phyloP scores from a whole-genome alignment of 2,113 vertebrate species.

The Pterophyllum scalare region DNA sequence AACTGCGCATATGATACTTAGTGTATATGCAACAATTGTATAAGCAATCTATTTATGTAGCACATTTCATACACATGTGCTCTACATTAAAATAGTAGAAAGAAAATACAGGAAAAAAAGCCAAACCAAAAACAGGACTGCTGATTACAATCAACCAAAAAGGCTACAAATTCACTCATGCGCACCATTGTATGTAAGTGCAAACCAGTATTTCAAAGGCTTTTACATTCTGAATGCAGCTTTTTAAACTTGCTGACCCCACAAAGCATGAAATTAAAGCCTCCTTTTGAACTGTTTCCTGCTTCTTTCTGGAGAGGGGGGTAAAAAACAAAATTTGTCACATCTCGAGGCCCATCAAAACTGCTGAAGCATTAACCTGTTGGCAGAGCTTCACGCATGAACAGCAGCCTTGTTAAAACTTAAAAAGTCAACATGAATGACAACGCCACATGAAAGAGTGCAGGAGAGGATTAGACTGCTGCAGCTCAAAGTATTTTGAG shows the following conservation, averaged over 20 bases:
- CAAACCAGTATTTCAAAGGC: background rate
- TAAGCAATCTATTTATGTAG: background rate
- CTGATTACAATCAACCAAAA: background rate
- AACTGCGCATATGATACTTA: background rate
- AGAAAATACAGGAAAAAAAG: background rate
- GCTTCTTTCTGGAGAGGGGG: background rate
- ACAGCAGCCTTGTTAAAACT: background rate
- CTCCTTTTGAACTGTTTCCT: background rate
- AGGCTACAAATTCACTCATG: background rate
- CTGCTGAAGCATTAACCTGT: constrained; percentile 17
- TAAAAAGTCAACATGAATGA: constrained; percentile 6
- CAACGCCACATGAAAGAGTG: background rate
- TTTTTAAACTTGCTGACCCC: constrained; percentile 1
- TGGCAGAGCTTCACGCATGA: constrained; percentile 19
- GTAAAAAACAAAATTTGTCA: constrained; percentile 29
- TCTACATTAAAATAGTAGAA: background rate
- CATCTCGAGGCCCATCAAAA: constrained; percentile 23
- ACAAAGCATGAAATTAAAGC: constrained; percentile 17
- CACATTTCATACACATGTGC: constrained; percentile 11
- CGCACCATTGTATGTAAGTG: background rate
- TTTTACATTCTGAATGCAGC: background rate
- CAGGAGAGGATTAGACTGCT: background rate
- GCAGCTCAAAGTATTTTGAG: background rate
- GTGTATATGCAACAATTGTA: background rate
- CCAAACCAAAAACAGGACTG: background rate